Percentiles rank a stretch among this genome's conserved stretches.
Conservation (phyloP, 2,888 invertebrate species). For the Muscina levida region DNA sequence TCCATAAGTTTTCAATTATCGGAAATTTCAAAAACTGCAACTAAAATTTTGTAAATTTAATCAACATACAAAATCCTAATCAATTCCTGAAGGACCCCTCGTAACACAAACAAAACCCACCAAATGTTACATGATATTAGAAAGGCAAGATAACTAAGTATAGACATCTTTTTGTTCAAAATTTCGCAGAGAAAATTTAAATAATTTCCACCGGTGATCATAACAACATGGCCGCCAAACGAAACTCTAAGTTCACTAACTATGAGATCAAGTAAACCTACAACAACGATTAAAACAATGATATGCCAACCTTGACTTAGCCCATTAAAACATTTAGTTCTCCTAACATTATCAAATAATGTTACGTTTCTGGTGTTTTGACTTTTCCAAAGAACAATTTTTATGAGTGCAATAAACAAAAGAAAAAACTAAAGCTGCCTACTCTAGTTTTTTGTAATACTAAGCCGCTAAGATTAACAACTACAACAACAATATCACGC, state of each 20-base stretch:
- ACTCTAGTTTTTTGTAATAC: constrained; percentile 52
- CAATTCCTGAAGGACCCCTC: too few species aligned
- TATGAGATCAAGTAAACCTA: background rate
- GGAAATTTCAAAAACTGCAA: too few species aligned
- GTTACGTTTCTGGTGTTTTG: too few species aligned
- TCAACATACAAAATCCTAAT: too few species aligned
- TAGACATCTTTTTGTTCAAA: constrained; percentile 3
- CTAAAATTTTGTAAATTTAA: too few species aligned
- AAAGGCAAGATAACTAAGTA: background rate
- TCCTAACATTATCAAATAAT: too few species aligned
- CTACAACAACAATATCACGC: constrained; percentile 3
- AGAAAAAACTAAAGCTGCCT: constrained; percentile 49
- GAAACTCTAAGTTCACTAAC: background rate
- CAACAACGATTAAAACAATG: background rate
- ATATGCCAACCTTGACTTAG: background rate
- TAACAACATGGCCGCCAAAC: too few species aligned
- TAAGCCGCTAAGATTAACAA: constrained; percentile 49
- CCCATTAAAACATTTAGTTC: too few species aligned
- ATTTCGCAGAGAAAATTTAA: constrained; percentile 14
- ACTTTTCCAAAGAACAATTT: constrained; percentile 37
- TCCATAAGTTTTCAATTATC: too few species aligned
- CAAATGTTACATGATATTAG: constrained; percentile 2
- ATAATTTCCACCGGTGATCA: constrained; percentile 20
- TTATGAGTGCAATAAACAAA: constrained; percentile 47
- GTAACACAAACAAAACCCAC: too few species aligned